Evolutionary conservation across 1,140 invertebrate genomes (phyloP).

Genomic region (Limonius californicus): DNA sequence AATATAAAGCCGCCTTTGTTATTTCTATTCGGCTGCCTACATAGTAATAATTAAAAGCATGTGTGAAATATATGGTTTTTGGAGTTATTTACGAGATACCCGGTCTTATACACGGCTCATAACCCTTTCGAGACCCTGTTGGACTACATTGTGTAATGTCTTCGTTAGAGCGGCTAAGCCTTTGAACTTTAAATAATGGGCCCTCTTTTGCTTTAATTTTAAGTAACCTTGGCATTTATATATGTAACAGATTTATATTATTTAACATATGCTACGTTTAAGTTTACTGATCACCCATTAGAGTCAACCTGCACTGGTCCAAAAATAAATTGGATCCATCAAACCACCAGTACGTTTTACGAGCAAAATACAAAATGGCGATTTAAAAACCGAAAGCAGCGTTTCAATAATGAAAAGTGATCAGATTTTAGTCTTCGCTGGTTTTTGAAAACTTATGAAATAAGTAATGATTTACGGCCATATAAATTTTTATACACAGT

Average conservation of each 20-base stretch:
- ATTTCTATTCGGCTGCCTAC: conserved; percentile 17
- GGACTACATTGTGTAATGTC: conserved; percentile 15
- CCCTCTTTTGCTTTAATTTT: not conserved
- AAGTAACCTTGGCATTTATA: not conserved
- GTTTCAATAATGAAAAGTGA: too few species aligned
- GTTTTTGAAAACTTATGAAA: conserved; percentile 9
- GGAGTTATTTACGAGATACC: conserved; percentile 30
- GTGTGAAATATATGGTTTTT: conserved; percentile 26
- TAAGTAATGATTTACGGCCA: conserved; percentile 28
- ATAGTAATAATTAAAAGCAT: conserved; percentile 32
- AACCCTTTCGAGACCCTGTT: conserved; percentile 21
- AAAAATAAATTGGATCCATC: too few species aligned
- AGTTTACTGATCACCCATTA: too few species aligned
- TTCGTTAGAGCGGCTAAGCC: conserved; percentile 11
- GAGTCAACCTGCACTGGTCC: too few species aligned
- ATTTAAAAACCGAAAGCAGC: too few species aligned
- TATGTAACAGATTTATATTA: not conserved
- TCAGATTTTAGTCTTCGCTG: too few species aligned
- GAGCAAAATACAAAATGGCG: too few species aligned
- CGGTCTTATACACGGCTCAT: conserved; percentile 21
- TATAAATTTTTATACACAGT: conserved; percentile 28
- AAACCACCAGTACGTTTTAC: too few species aligned
- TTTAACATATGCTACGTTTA: not conserved
- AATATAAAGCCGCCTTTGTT: conserved; percentile 25
- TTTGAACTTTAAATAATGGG: conserved; percentile 10